Evolutionary conservation across 2,797 vertebrate genomes (phyloP).

Genomic region (Arnoldichthys spilopterus): DNA sequence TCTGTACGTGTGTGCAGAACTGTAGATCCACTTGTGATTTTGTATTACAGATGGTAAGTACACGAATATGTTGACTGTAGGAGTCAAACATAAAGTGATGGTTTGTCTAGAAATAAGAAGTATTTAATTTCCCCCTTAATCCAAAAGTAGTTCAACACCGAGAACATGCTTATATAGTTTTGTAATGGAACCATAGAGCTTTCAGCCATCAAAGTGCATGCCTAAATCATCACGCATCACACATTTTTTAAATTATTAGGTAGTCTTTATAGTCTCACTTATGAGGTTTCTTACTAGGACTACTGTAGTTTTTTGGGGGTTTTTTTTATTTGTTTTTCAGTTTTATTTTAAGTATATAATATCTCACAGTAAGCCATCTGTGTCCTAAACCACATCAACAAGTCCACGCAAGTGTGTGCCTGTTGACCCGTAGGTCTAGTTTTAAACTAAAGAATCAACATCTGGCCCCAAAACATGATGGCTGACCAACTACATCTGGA

Average conservation of each 20-base stretch:
- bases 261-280: too few relatives aligned
- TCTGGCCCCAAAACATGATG: neutral
- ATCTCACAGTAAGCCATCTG: too few relatives aligned
- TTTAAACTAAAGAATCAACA: too few relatives aligned
- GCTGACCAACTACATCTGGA: neutral
- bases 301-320: too few relatives aligned
- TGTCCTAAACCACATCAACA: too few relatives aligned
- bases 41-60: neutral
- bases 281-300: too few relatives aligned
- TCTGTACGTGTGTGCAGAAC: neutral
- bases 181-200: neutral
- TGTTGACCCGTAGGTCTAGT: too few relatives aligned
- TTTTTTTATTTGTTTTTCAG: too few relatives aligned
- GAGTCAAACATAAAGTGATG: neutral
- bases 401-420: too few relatives aligned
- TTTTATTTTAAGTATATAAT: too few relatives aligned
- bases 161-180: neutral
- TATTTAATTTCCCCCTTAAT: neutral
- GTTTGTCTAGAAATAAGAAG: neutral
- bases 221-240: too few relatives aligned
- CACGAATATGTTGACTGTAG: neutral
- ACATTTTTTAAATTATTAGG: too few relatives aligned
- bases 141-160: neutral
- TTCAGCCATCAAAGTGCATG: neutral
- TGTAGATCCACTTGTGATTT: neutral